phyloP scores from a whole-genome alignment of 2,888 invertebrate genomes.

The Biston stratarius region DNA sequence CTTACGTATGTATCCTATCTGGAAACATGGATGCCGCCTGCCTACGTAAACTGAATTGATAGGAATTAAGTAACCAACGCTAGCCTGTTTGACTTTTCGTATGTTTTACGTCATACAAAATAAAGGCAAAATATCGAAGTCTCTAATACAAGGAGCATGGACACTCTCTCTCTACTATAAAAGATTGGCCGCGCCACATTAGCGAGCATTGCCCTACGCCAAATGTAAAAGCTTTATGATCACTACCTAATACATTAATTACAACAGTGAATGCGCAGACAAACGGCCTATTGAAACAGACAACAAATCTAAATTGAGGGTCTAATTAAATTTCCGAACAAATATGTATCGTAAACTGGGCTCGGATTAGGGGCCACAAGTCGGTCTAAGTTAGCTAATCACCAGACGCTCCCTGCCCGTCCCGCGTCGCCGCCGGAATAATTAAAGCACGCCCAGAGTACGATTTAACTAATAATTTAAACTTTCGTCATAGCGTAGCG shows the following conservation, averaged over 20 bases:
- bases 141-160: too few species aligned
- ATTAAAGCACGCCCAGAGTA: constrained; percentile 75
- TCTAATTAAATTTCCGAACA: constrained; percentile 65
- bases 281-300: constrained; percentile 49
- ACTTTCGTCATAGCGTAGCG: constrained; percentile 80
- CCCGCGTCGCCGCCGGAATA: constrained; percentile 56
- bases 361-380: constrained; percentile 51
- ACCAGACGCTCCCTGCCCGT: constrained; percentile 47
- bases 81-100: neutral
- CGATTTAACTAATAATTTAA: constrained; percentile 85
- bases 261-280: constrained; percentile 32
- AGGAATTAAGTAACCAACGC: neutral
- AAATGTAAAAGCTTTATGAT: too few species aligned
- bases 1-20: constrained; percentile 19
- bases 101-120: too few species aligned
- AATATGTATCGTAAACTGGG: constrained; percentile 60
- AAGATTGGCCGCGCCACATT: too few species aligned
- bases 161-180: too few species aligned
- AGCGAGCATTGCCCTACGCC: too few species aligned
- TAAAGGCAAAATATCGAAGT: too few species aligned
- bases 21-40: neutral
- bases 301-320: constrained; percentile 64
- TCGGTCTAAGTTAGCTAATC: constrained; percentile 64
- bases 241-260: neutral
- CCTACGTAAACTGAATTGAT: neutral